These are phyloP conservation scores for Orchestes rusci DNA, from an alignment of 2,888 invertebrate genomes.

Conservation along the genomic window DNA sequence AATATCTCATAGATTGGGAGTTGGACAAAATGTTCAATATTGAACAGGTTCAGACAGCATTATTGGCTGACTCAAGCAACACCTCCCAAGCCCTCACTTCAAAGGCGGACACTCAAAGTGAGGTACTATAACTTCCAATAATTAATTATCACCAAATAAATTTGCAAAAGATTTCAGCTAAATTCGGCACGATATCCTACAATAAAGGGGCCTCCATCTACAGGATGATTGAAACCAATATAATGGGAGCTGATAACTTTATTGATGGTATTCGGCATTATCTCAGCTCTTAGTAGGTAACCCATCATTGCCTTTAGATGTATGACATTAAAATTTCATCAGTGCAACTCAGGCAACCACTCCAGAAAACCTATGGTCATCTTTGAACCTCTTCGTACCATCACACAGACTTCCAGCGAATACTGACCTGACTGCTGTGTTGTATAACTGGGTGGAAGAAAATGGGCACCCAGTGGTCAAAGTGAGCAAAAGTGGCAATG, in stretches of 20 bases:
- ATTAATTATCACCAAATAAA: slow-evolving; percentile 1
- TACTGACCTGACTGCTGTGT: slow-evolving; percentile 34
- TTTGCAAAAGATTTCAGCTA: slow-evolving; percentile 10
- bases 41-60: slow-evolving; percentile 24
- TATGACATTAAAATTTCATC: background rate
- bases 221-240: slow-evolving; percentile 57
- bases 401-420: slow-evolving; percentile 10
- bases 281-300: slow-evolving; percentile 35
- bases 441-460: slow-evolving; percentile 15
- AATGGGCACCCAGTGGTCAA: slow-evolving; percentile 16
- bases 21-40: slow-evolving; percentile 29
- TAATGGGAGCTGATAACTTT: slow-evolving; percentile 50
- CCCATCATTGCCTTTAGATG: too few species aligned
- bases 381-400: slow-evolving; percentile 29
- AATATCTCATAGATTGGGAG: slow-evolving; percentile 22
- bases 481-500: slow-evolving; percentile 13
- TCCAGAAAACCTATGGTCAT: slow-evolving; percentile 48
- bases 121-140: slow-evolving; percentile 38
- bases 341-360: too few species aligned
- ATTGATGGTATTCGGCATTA: slow-evolving; percentile 50
- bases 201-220: slow-evolving; percentile 37
- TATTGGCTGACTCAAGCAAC: slow-evolving; percentile 23
- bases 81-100: slow-evolving; percentile 48
- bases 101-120: slow-evolving; percentile 45
- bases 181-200: slow-evolving; percentile 16